Conservation (phyloP, 2,797 vertebrate genomes). For the Danionella dracula region DNA sequence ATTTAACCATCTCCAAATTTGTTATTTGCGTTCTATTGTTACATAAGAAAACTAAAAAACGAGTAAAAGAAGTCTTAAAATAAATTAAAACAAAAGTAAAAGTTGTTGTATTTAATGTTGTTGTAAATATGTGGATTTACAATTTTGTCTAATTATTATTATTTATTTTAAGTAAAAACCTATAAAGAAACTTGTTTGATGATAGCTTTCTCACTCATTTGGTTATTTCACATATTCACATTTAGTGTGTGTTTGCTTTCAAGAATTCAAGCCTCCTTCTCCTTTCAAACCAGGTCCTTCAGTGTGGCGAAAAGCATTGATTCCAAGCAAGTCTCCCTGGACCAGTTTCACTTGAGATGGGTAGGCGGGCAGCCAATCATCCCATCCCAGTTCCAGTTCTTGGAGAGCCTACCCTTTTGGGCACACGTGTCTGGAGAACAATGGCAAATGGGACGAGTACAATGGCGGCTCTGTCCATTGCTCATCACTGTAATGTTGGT, state of each 20-base stretch:
- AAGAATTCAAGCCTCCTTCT: constrained; percentile 44
- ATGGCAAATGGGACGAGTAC: constrained; percentile 51
- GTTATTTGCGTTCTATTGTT: too few species aligned
- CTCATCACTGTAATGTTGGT: constrained; percentile 65
- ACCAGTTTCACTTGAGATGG: constrained; percentile 56
- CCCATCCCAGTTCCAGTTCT: constrained; percentile 69
- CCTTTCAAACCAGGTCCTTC: constrained; percentile 56
- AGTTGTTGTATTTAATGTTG: too few species aligned
- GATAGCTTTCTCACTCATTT: too few species aligned
- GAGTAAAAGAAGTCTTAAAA: too few species aligned
- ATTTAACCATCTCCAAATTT: too few species aligned
- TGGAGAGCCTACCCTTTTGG: constrained; percentile 67
- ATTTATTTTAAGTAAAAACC: too few species aligned
- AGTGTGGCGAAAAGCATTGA: constrained; percentile 40
- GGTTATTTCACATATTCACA: too few species aligned
- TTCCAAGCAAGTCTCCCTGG: constrained; percentile 40
- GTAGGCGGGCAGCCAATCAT: constrained; percentile 68
- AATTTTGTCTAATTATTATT: too few species aligned
- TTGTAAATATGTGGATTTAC: too few species aligned
- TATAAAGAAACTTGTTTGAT: too few species aligned
- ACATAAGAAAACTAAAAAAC: too few species aligned
- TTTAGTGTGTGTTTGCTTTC: constrained; percentile 23
- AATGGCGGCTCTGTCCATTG: constrained; percentile 55
- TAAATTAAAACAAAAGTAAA: too few species aligned
- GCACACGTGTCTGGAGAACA: constrained; percentile 63